Evolutionary conservation across 2,888 invertebrate species (phyloP).

Genomic region (Drosophila eohydei): DNA sequence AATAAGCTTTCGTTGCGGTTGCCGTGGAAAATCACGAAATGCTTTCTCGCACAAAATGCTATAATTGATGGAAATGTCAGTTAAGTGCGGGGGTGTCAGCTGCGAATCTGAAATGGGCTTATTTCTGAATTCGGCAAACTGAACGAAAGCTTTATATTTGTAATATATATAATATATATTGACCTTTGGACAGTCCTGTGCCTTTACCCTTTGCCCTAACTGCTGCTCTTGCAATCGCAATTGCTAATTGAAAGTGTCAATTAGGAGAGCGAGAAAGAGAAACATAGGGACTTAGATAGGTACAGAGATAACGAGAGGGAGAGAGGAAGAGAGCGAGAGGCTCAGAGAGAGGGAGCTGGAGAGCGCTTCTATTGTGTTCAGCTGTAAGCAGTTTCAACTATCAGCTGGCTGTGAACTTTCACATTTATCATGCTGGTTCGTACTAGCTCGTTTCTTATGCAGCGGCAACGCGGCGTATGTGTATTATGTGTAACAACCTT

Average conservation of each 20-base stretch:
- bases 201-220: neutral
- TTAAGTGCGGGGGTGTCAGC: neutral
- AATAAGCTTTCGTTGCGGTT: conserved; percentile 10
- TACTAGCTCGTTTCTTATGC: neutral
- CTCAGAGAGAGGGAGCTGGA: neutral
- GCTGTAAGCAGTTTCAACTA: conserved; percentile 1
- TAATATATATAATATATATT: conserved; percentile 11
- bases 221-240: conserved; percentile 16
- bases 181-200: conserved; percentile 51
- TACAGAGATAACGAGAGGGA: neutral
- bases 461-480: conserved; percentile 40
- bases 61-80: conserved; percentile 3
- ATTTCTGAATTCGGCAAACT: conserved; percentile 17
- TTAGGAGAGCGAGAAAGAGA: conserved; percentile 27
- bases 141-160: conserved; percentile 20
- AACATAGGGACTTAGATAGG: neutral
- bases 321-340: no score
- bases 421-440: conserved; percentile 56
- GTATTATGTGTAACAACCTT: conserved; percentile 45
- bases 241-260: conserved; percentile 68
- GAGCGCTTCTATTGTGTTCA: conserved; percentile 1
- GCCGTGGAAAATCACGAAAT: conserved; percentile 20
- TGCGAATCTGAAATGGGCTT: conserved; percentile 6
- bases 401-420: conserved; percentile 60
- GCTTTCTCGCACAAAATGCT: neutral